Base-by-base conservation (phyloP, 2,888 invertebrate species). In the Horisme vitalbata region DNA sequence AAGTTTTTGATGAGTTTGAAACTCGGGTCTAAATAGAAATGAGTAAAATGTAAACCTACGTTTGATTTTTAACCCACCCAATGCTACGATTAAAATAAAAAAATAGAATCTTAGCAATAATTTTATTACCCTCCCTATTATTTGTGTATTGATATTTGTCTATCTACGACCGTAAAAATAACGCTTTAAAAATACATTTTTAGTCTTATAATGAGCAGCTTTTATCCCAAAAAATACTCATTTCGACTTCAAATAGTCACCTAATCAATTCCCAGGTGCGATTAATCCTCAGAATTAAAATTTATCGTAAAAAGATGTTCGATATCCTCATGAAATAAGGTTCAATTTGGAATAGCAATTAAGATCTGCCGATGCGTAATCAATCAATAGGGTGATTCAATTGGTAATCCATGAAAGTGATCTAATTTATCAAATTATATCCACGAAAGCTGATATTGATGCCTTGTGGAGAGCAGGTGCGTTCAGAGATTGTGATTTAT, bases 401-500 rank as follows among this genome's bases (percentile, higher is more conserved):
- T 68, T 61, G 68, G 53, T 59, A 61, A n/a, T 65, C 62, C 61
- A 63, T 63, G 64, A 64, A 67, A 68, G 62, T 68, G 67, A 67
- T 67, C 56, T 63, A 69, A 75, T 75, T 74, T 71, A 72, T 74
- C 73, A 73, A 67, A 70, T 66, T 72, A 67, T 68, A 67, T 69
- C 59, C 57, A 33, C 43, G 38, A 52, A 53, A 62, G 44, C 61
- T 61, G 52, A 58, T 61, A 63, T 68, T 60, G 57, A 62, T 65
- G 44, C 39, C 44, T 36, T 41, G 21, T 6, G 60, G 26, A 41
- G 41, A 57, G 34, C 72, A 68, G 71, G 62, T 72, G 68, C 45
- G 48, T 41, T 59, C 59, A 53, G 46, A 27, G 15, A 39, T 53
- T 44, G 36, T 60, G 56, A 63, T 61, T 57, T 62, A 59, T 63